Conservation (phyloP, 2,113 vertebrate species). For the Stegostoma tigrinum region DNA sequence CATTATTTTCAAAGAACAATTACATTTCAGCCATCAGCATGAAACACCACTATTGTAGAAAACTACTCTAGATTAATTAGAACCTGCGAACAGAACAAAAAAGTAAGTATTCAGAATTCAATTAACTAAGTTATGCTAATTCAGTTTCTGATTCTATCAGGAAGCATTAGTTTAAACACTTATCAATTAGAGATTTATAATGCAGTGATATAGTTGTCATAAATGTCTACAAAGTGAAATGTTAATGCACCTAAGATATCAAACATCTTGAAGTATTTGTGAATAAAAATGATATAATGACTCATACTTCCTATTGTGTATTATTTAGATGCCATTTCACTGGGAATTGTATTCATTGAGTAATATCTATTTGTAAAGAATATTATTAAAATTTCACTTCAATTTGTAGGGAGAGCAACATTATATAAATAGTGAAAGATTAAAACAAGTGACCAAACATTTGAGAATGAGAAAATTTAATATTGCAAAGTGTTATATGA, state of each 20-base stretch:
- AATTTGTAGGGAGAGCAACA: not conserved
- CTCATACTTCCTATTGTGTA: not conserved
- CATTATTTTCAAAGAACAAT: not conserved
- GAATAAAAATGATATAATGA: not conserved
- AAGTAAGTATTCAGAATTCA: constrained; percentile 22
- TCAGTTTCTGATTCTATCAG: constrained; percentile 9
- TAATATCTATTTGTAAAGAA: not conserved
- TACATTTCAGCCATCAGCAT: not conserved
- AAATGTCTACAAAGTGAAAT: not conserved
- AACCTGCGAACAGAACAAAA: not conserved
- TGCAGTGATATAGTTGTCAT: not conserved
- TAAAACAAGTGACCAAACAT: not conserved
- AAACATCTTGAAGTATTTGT: constrained; percentile 6
- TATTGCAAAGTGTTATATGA: not conserved
- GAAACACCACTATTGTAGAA: not conserved
- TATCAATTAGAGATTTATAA: constrained; percentile 1
- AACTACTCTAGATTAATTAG: not conserved
- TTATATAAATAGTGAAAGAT: not conserved
- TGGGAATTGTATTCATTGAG: not conserved
- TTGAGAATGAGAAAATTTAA: not conserved
- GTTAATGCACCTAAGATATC: not conserved
- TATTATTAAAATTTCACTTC: not conserved
- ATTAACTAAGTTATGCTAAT: not conserved
- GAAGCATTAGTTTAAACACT: not conserved
- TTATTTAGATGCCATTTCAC: not conserved